These are phyloP conservation scores for Arctopsyche grandis DNA, from an alignment of 1,140 invertebrate species.

Conservation along the genomic window DNA sequence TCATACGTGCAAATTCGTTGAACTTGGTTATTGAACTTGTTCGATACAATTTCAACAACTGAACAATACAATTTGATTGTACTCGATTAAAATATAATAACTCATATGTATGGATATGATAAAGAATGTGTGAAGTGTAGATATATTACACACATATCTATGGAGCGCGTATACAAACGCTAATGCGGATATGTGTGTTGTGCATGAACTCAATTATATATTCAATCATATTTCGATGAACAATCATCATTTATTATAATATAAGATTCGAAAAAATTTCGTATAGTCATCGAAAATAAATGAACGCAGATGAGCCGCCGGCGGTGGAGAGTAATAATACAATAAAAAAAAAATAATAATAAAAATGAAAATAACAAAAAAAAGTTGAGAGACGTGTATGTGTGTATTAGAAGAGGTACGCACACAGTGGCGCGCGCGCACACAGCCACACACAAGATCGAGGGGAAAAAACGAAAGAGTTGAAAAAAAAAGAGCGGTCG, in stretches of 20 bases:
- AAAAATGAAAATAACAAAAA: conserved; percentile 40
- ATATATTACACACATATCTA: too few species aligned
- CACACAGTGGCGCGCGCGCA: neutral
- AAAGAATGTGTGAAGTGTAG: too few species aligned
- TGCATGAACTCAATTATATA: conserved; percentile 45
- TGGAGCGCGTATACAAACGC: neutral
- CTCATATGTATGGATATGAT: too few species aligned
- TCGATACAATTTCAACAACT: too few species aligned
- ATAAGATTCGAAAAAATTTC: conserved; percentile 49
- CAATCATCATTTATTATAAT: conserved; percentile 47
- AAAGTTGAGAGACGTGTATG: neutral
- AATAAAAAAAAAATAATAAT: conserved; percentile 40
- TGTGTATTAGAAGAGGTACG: neutral
- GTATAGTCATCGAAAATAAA: conserved; percentile 54
- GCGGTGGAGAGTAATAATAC: conserved; percentile 37
- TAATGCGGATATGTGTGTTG: conserved; percentile 19
- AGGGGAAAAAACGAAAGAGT: conserved; percentile 16
- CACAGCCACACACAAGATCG: conserved; percentile 6
- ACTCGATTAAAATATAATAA: too few species aligned
- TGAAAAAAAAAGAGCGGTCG: conserved; percentile 38
- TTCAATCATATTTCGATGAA: conserved; percentile 47
- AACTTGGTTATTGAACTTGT: too few species aligned
- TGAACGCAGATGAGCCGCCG: conserved; percentile 43
- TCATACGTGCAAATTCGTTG: too few species aligned
- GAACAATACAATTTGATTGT: too few species aligned